Conservation (phyloP, 2,113 vertebrate species). For the Aviceda subcristata region DNA sequence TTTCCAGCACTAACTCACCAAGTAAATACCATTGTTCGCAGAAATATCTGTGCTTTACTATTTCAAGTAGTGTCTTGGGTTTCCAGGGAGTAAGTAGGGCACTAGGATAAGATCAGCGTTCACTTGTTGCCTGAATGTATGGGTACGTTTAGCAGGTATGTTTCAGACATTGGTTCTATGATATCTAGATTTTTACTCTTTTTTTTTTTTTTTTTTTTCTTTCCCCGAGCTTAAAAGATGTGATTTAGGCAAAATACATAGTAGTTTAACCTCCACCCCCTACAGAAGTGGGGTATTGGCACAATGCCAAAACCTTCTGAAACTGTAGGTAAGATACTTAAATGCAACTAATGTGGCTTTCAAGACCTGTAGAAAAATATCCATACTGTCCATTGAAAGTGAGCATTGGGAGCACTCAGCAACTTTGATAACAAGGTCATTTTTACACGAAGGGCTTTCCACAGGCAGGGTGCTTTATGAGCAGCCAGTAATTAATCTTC, state of each 20-base stretch:
- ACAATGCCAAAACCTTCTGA: background rate
- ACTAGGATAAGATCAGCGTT: background rate
- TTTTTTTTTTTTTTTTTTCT: background rate
- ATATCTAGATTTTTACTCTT: background rate
- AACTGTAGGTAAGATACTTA: background rate
- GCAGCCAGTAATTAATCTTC: constrained; percentile 57
- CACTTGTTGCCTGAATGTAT: background rate
- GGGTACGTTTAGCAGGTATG: background rate
- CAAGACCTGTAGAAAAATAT: background rate
- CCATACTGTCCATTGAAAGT: background rate
- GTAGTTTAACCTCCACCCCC: background rate
- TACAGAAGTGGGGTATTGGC: background rate
- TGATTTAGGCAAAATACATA: background rate
- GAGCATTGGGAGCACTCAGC: background rate
- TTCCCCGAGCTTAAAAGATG: background rate
- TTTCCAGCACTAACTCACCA: background rate
- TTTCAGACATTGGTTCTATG: background rate
- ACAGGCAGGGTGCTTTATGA: constrained; percentile 17
- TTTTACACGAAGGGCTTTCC: constrained; percentile 35
- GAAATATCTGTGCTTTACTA: background rate
- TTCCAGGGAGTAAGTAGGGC: background rate
- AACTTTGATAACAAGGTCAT: constrained; percentile 53
- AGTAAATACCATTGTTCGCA: background rate
- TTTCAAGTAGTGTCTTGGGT: background rate
- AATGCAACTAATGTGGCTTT: background rate